Base-by-base conservation (phyloP, 2,113 vertebrate species). In the Scomber japonicus region DNA sequence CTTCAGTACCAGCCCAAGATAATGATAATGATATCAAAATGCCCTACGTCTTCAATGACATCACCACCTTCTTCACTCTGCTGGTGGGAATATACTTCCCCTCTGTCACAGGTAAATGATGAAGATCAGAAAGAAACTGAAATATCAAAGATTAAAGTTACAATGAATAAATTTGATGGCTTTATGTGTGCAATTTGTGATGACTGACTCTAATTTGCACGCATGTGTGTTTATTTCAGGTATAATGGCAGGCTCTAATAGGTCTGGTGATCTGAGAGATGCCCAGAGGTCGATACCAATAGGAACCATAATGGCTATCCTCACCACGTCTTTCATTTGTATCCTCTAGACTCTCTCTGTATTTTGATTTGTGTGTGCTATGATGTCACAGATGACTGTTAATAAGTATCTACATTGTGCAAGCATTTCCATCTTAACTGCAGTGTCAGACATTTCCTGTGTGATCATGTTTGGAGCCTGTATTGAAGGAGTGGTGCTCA, bases 21-120 rank as follows among this genome's bases (percentile, higher is more conserved):
- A 83, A 84, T 2, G 1, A 70, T 10, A 11, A 4, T 0, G 66
- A 75, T 57, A 48, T 40, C 55, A 24, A 45, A 5, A 63, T 80
- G 14, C 93, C 91, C 12, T 99, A 97, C 0, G 91, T 98, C 73
- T 92, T 96, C 67, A 96, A 95, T 7, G 97, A 99, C 88, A 97
- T 98, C 57, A 81, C 93, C 82, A 97, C 97, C 17, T 96, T 93
- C 82, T 98, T 99, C 92, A 99, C 97, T 24, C 85, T 98, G 93
- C 93, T 99, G 73, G 96, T 99, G n/a, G 98, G 98, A 74, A 99
- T 99, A 88, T 99, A 97, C 93, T 99, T 99, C 85, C 98, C 97
- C 2, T 98, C 97, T 0, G 98, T 99, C 75, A 99, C 98, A 64
- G 98, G 98, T 99, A 88, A 82, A 46, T 17, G 21, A 40, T 40